Evolutionary conservation across 1,140 invertebrate genomes (phyloP).

Genomic region (Hylaeus anthracinus): DNA sequence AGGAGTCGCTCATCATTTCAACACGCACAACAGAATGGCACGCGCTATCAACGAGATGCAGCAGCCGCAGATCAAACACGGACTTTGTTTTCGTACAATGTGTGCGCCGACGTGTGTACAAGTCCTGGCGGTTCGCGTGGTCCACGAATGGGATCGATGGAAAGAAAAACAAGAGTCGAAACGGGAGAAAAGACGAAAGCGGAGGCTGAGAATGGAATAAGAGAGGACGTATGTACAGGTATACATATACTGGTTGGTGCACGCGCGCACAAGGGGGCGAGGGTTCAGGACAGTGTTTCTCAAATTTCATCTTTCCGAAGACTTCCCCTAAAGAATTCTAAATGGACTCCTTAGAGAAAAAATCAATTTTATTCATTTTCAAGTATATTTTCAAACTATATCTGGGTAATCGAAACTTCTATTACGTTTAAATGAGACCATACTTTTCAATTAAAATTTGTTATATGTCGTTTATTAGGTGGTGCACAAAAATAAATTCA

Average conservation of each 20-base stretch:
- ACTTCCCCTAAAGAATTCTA: too few relatives aligned
- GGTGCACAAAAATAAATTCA: too few relatives aligned
- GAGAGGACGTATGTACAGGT: not conserved
- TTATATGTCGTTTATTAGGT: too few relatives aligned
- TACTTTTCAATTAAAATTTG: too few relatives aligned
- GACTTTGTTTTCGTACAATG: constrained; percentile 6
- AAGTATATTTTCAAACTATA: too few relatives aligned
- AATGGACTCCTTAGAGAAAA: too few relatives aligned
- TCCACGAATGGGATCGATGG: not conserved
- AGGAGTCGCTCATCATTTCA: not conserved
- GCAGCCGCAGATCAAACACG: not conserved
- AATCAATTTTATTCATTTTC: too few relatives aligned
- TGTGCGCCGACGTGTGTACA: not conserved
- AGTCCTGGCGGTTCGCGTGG: too few relatives aligned
- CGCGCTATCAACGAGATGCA: constrained; percentile 32
- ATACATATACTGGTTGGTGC: not conserved
- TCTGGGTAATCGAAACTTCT: too few relatives aligned
- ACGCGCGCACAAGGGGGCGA: not conserved
- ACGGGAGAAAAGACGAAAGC: not conserved
- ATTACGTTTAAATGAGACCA: too few relatives aligned
- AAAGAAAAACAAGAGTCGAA: constrained; percentile 28
- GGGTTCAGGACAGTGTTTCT: not conserved
- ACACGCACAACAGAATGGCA: not conserved
- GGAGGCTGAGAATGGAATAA: not conserved
- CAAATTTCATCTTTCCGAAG: too few relatives aligned